Percentiles rank a stretch among this genome's conserved stretches.
Evolutionary conservation across 92 coral and sea anemone genomes (phyloP).

Genomic region (Ricordea florida): DNA sequence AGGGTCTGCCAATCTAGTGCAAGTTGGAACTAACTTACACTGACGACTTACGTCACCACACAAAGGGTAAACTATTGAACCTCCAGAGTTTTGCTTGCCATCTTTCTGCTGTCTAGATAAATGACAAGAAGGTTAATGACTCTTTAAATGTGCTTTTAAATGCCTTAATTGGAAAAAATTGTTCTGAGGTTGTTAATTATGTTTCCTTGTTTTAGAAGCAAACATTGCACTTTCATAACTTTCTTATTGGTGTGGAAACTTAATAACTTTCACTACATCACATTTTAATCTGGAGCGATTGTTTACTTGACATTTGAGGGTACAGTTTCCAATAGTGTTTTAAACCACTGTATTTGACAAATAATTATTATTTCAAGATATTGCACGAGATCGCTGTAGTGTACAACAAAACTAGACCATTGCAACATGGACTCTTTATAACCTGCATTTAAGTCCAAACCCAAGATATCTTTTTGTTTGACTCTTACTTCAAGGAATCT

Average conservation of each 20-base stretch:
- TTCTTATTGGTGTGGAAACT: constrained; percentile 3
- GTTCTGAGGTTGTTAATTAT: background rate
- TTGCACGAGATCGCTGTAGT: no score
- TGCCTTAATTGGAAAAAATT: background rate
- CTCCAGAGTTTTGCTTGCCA: constrained; percentile 7
- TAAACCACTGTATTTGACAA: background rate
- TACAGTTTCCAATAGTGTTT: background rate
- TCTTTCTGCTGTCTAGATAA: constrained; percentile 3
- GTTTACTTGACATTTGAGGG: constrained; percentile 11
- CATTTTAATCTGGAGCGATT: background rate
- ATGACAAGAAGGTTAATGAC: constrained; percentile 4
- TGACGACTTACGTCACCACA: constrained; percentile 1
- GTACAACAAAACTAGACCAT: no score
- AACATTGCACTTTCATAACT: constrained; percentile 8
- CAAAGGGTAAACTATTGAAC: constrained; percentile 4
- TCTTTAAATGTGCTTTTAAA: background rate
- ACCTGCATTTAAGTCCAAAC: no score
- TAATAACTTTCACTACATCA: background rate
- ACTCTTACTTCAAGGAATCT: no score
- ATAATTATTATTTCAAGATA: background rate
- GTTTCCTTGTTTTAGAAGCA: constrained; percentile 11
- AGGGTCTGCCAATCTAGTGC: constrained; percentile 10
- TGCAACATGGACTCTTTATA: no score
- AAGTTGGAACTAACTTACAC: background rate
- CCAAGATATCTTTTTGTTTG: no score